Evolutionary conservation across 2,797 vertebrate genomes (phyloP), one percentile per base, ranked within the genome.

Genomic region (Pseudochirops cupreus): DNA sequence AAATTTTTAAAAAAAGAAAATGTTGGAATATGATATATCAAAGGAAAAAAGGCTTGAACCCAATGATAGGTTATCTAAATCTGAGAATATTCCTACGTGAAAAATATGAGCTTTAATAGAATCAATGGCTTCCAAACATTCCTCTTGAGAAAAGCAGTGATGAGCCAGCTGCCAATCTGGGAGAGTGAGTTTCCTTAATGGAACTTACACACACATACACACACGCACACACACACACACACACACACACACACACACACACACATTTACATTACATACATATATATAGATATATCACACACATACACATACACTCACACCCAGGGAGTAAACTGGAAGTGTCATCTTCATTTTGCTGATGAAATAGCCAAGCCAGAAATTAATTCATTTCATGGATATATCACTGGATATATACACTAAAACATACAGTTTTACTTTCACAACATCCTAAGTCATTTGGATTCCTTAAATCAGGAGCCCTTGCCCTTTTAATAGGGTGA

Each of bases 361-460:
- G 31, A 87, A 28, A 13, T 52, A 58, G 62, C 46, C 26, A 6
- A 94, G 28, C 12, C 16, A 92, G 92, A 94, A 92, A 82, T 9
- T 53, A 94, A 2, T 94, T 94, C 67, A 92, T 58, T 11, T 1
- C 52, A 67, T 58, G 87, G 56, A 62, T n/a, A 57, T 91, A 91
- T 39, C 12, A 91, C 0, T 62, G 26, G 9, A 91, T 67, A 67
- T 16, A n/a, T 67, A 67, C 33, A 18, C 4, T 67, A 62, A 16
- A 93, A 95, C 13, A 55, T 54, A 56, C 5, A 50, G 53, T 14
- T 28, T 14, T 92, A 53, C 13, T 54, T 59, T 74, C 52, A 52
- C 52, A 93, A 91, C 92, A 26, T 94, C 31, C 24, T 54, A 62
- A 95, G n/a, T 93, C 56, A 92, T 59, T 94, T 95, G 31, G 12